Percentiles rank a stretch among this genome's conserved stretches.
phyloP scores from a whole-genome alignment of 2,113 vertebrate species.

The Cebus imitator region DNA sequence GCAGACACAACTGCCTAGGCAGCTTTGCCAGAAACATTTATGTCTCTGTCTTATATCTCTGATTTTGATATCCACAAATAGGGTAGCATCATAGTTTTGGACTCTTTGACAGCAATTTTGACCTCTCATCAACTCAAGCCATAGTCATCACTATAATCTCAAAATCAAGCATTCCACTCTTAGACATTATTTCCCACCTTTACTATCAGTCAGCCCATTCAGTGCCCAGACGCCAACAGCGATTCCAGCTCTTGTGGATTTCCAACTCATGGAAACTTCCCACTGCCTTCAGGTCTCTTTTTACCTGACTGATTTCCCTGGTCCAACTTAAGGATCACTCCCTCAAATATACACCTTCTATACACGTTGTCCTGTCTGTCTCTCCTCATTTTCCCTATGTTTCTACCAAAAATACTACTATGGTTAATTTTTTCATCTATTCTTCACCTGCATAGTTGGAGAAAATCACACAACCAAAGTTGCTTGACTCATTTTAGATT shows the following conservation, averaged over 20 bases:
- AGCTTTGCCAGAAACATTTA: neutral
- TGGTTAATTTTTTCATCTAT: neutral
- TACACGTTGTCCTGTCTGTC: neutral
- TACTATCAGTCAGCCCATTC: neutral
- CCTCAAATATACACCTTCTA: neutral
- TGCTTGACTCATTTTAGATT: neutral
- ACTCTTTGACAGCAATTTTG: neutral
- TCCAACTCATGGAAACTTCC: neutral
- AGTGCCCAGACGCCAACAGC: neutral
- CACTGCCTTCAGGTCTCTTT: neutral
- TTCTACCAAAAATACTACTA: neutral
- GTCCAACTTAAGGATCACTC: neutral
- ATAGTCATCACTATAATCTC: neutral
- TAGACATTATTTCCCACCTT: neutral
- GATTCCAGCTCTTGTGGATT: neutral
- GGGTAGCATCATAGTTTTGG: neutral
- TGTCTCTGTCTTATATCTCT: neutral
- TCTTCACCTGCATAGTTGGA: neutral
- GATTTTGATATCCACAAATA: neutral
- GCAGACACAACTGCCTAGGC: neutral
- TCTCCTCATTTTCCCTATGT: neutral
- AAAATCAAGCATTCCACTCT: neutral
- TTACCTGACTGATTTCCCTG: neutral
- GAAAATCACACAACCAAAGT: neutral
- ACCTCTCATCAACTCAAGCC: neutral